phyloP scores from a whole-genome alignment of 2,888 invertebrate species.

The Antheraea yamamai region DNA sequence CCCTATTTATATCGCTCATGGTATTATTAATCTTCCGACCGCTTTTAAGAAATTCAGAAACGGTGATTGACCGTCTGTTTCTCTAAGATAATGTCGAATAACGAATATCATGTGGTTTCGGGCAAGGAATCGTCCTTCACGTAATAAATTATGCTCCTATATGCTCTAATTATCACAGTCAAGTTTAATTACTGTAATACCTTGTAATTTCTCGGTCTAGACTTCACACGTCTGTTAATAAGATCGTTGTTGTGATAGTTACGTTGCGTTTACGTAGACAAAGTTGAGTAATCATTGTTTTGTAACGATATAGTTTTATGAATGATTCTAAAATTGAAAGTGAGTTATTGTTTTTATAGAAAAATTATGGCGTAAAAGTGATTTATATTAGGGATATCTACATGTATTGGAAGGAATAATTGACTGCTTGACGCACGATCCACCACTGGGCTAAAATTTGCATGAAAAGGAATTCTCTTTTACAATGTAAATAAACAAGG shows the following conservation, averaged over 20 bases:
- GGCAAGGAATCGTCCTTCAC: slow-evolving; percentile 19
- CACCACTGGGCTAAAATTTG: too few species aligned
- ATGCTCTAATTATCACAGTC: slow-evolving; percentile 56
- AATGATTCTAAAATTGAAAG: slow-evolving; percentile 44
- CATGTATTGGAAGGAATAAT: too few species aligned
- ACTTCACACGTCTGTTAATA: slow-evolving; percentile 42
- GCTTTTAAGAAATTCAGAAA: slow-evolving; percentile 16
- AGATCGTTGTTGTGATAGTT: slow-evolving; percentile 42
- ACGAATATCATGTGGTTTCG: background rate
- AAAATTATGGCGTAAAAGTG: background rate
- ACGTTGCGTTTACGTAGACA: slow-evolving; percentile 46
- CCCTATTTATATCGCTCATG: slow-evolving; percentile 49
- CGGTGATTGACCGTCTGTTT: background rate
- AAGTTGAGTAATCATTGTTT: slow-evolving; percentile 44
- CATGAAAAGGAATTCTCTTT: too few species aligned
- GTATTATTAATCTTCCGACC: background rate
- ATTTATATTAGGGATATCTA: background rate
- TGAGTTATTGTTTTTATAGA: background rate
- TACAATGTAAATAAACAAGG: too few species aligned
- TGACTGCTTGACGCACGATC: too few species aligned
- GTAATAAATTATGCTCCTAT: slow-evolving; percentile 31
- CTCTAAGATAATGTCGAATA: background rate
- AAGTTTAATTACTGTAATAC: slow-evolving; percentile 52
- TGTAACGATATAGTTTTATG: slow-evolving; percentile 40
- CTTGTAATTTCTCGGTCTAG: slow-evolving; percentile 66